Base-by-base conservation (phyloP, 2,113 vertebrate genomes). In the Tragelaphus buxtoni region DNA sequence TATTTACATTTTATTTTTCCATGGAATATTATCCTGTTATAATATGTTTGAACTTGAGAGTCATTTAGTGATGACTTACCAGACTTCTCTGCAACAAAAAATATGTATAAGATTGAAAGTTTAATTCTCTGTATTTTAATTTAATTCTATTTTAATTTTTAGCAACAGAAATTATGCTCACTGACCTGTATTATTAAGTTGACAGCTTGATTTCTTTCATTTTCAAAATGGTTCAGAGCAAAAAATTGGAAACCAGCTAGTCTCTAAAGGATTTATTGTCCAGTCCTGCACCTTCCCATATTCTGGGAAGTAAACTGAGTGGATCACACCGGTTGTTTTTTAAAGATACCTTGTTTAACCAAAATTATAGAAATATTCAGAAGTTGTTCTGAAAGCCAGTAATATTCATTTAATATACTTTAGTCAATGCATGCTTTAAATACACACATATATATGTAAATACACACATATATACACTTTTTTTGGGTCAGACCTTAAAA, bases 41-140 rank as follows among this genome's bases (percentile, higher is more conserved):
- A 90, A 47, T 32, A 42, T 94, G 12, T 65, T 89, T 93, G 86
- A 79, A 47, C 24, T 92, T 87, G n/a, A 65, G 63, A 85, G 10
- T 82, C 30, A 95, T 95, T 95, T 86, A 63, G 42, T 94, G 60
- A 88, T 81, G 88, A 86, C 39, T 88, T 85, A 61, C 20, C 51
- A 77, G 51, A 88, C 5, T 81, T 92, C 49, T 81, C 26, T 88
- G 45, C 20, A 77, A 32, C 26, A 77, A 82, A 53, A 85, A 86
- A 60, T 77, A 74, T 45, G 28, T 86, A 53, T 65, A 87, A 32
- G 65, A 83, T 32, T 93, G 39, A 90, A 92, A 92, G 32, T 95
- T 97, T 69, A 81, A 74, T 83, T 97, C 18, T 72, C 0, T 95
- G 7, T 96, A 89, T 18, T 77, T 79, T 79, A 10, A 35, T 65